Conservation (phyloP, 2,888 invertebrate genomes). For the Metopia argyrocephala region DNA sequence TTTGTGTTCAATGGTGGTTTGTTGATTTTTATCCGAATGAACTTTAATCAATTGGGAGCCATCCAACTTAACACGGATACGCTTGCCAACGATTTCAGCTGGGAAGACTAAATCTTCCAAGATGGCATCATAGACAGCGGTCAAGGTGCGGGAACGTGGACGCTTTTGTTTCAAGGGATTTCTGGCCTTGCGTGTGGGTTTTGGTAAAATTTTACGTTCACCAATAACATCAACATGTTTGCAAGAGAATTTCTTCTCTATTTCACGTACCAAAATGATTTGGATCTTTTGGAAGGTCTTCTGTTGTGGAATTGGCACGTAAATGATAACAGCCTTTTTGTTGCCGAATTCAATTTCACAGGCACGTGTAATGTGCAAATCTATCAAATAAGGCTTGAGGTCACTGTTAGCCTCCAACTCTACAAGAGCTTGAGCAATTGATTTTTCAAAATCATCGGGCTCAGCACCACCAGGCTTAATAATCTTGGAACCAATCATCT, state of each 20-base stretch:
- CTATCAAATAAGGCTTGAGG: slow-evolving; percentile 95
- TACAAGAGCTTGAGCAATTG: slow-evolving; percentile 95
- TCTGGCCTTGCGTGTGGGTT: slow-evolving; percentile 96
- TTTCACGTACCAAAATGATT: slow-evolving; percentile 95
- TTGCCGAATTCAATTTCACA: slow-evolving; percentile 81
- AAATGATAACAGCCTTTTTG: slow-evolving; percentile 99
- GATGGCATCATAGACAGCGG: slow-evolving; percentile 98
- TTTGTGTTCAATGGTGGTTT: slow-evolving; percentile 99
- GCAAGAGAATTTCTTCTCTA: slow-evolving; percentile 99
- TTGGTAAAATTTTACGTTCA: slow-evolving; percentile 97
- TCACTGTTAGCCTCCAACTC: slow-evolving; percentile 99
- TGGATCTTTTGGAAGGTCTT: slow-evolving; percentile 99
- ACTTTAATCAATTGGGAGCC: slow-evolving; percentile 98
- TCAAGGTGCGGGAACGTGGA: slow-evolving; percentile 91
- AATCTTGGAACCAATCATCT: slow-evolving; percentile 89
- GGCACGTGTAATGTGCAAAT: slow-evolving; percentile 84
- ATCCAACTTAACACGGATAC: slow-evolving; percentile 96
- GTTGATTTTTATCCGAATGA: slow-evolving; percentile 98
- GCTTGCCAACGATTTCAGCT: slow-evolving; percentile 99
- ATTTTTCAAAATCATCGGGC: slow-evolving; percentile 94
- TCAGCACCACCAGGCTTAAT: slow-evolving; percentile 93
- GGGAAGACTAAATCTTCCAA: slow-evolving; percentile 98
- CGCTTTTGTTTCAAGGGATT: slow-evolving; percentile 88
- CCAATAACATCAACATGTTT: slow-evolving; percentile 99
- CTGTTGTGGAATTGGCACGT: slow-evolving; percentile 98